Evolutionary conservation across 2,888 invertebrate species (phyloP), one percentile per base, ranked within the genome.

Genomic region (Agrenia bidenticulata): DNA sequence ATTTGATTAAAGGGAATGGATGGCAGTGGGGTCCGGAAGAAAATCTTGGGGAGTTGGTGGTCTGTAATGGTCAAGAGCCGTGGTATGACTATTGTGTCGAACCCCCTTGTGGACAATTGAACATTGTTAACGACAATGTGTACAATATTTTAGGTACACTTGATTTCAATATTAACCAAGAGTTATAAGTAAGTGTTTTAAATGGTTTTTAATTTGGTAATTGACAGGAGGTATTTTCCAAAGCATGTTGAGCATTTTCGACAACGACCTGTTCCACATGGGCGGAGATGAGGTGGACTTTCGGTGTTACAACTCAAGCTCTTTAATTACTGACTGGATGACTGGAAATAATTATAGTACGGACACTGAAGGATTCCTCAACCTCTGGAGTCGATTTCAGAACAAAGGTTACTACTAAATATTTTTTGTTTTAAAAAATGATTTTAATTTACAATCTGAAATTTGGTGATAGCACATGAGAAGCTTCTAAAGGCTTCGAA

Each of bases 101-200:
- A 78, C 90, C 92, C 1, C 92, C 92, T 0, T 92, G 92, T 76
- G 92, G 92, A 0, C 91, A 92, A 77, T 81, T 92, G 15, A 92
- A 92, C 79, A 89, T 90, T 0, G 84, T 87, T 1, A 92, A 92
- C 79, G 82, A 84, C 0, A 83, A 86, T 60, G 82, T 89, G 73
- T 89, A 88, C 78, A 78, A 81, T 0, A 84, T 89, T 15, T 26
- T 70, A 37, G 67, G 70, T 70, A 67, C 23, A 26, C n/a, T n/a
- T n/a, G n/a, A n/a, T n/a, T n/a, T n/a, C n/a, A n/a, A n/a, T n/a
- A n/a, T n/a, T n/a, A n/a, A 50, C 41, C 27, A 39, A 19, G 37
- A n/a, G 19, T 23, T 19, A 37, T 24, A 17, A 17, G 45, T 15
- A 0, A 84, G 82, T 59, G 81, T 90, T 5, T 91, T 91, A 77